Evolutionary conservation across 2,888 invertebrate genomes (phyloP), one percentile per base, ranked within the genome.

Genomic region (Heteropelma amictum): DNA sequence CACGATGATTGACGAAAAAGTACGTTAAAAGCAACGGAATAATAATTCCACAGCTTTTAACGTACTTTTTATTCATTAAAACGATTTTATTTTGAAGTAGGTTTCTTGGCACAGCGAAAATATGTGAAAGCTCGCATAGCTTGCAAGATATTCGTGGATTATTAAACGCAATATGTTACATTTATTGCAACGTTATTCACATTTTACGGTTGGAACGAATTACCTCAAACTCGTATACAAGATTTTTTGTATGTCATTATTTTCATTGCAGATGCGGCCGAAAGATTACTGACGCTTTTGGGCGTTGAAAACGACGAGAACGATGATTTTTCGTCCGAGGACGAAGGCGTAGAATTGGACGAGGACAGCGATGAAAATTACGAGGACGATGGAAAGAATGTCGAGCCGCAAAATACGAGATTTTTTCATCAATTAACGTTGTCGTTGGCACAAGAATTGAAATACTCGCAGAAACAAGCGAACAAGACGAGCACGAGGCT

Each of bases 331-430:
- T 80, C 77, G 7, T 85, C 84, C 4, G 88, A 88, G 63, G 88
- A 88, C 76, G 88, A 88, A 61, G 87, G 87, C 0, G 88, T 87
- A 2, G 87, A 87, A 35, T 79, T 86, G 28, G 87, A 88, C 76
- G 73, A 82, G 17, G 84, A 83, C 3, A 79, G 78, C 64, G 75
- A 77, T 19, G 78, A 70, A 21, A 61, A 75, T 7, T 30, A 74
- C 19, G 45, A 45, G 64, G 65, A 53, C 65, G 53, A 64, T 8
- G 56, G n/a, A n/a, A n/a, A n/a, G n/a, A n/a, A 70, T 1, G 49
- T 61, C 12, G 77, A 56, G 12, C 65, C 60, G 58, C 79, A 67
- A 17, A 85, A 85, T 45, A 72, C 80, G 28, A 83, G 81, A 54
- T 75, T 87, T 3, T 77, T 88, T 3, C 84, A 84, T 12, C 85